Evolutionary conservation across 2,797 vertebrate species (phyloP).

Genomic region (Neosilurus mollespiculum): DNA sequence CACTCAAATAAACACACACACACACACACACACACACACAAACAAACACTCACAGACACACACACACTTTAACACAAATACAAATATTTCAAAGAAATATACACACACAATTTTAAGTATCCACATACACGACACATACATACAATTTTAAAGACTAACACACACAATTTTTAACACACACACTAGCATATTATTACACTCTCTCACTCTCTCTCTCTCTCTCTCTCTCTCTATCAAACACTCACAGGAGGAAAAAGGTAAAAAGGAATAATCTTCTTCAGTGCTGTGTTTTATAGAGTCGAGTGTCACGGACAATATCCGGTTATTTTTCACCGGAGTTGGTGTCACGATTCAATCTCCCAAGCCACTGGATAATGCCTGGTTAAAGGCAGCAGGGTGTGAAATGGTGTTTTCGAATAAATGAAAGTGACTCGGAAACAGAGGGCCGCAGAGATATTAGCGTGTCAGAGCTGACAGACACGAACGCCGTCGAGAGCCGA

Average conservation of each 20-base stretch:
- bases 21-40: too few relatives aligned
- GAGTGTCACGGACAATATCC: slow-evolving; percentile 94
- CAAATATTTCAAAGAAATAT: too few relatives aligned
- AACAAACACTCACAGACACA: too few relatives aligned
- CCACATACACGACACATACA: too few relatives aligned
- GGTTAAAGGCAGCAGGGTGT: slow-evolving; percentile 99
- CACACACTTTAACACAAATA: too few relatives aligned
- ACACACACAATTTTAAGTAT: too few relatives aligned
- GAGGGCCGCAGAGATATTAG: slow-evolving; percentile 93
- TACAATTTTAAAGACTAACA: too few relatives aligned
- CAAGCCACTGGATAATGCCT: slow-evolving; percentile 89
- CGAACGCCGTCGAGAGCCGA: slow-evolving; percentile 87
- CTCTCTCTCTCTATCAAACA: neutral
- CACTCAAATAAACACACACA: too few relatives aligned
- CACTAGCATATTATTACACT: neutral
- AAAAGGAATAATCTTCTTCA: slow-evolving; percentile 72
- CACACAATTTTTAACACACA: too few relatives aligned
- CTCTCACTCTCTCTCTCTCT: too few relatives aligned
- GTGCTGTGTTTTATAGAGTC: slow-evolving; percentile 87
- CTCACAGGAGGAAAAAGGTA: slow-evolving; percentile 1
- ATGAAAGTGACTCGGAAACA: slow-evolving; percentile 90
- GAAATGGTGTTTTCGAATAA: slow-evolving; percentile 99
- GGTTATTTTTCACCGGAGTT: slow-evolving; percentile 87
- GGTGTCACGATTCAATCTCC: slow-evolving; percentile 99
- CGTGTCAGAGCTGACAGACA: slow-evolving; percentile 90